Percentiles rank a stretch among this genome's conserved stretches.
phyloP scores from a whole-genome alignment of 2,113 vertebrate species.

The Heterochromis multidens region DNA sequence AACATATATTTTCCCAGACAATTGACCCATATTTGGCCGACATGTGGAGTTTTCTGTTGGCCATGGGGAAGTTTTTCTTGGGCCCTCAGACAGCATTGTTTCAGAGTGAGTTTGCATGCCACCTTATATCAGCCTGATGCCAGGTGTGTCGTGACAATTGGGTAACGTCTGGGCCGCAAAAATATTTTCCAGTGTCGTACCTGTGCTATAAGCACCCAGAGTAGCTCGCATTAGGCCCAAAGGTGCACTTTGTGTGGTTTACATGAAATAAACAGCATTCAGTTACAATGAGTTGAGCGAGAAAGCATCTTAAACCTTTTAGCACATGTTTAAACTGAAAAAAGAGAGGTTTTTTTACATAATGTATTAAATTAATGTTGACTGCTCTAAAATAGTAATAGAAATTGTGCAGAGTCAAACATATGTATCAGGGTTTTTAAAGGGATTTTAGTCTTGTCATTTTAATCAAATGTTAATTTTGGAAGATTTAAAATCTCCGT shows the following conservation, averaged over 20 bases:
- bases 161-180: not conserved
- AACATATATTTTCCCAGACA: fast-evolving
- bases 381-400: not conserved
- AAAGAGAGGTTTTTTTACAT: not conserved
- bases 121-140: no score
- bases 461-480: not conserved
- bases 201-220: not conserved
- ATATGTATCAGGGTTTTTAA: not conserved
- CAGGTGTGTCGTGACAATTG: not conserved
- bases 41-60: not conserved
- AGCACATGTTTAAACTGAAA: not conserved
- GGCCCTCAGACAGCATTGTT: not conserved
- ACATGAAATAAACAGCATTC: not conserved
- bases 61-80: not conserved
- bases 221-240: not conserved
- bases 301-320: not conserved
- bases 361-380: not conserved
- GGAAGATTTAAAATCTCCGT: not conserved
- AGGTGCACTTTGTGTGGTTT: not conserved
- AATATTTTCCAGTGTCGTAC: not conserved
- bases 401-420: not conserved
- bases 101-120: not conserved
- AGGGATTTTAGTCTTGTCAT: not conserved
- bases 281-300: not conserved
- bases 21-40: not conserved